phyloP scores from a whole-genome alignment of 92 coral and sea anemone genomes.

The Porites cylindrica region DNA sequence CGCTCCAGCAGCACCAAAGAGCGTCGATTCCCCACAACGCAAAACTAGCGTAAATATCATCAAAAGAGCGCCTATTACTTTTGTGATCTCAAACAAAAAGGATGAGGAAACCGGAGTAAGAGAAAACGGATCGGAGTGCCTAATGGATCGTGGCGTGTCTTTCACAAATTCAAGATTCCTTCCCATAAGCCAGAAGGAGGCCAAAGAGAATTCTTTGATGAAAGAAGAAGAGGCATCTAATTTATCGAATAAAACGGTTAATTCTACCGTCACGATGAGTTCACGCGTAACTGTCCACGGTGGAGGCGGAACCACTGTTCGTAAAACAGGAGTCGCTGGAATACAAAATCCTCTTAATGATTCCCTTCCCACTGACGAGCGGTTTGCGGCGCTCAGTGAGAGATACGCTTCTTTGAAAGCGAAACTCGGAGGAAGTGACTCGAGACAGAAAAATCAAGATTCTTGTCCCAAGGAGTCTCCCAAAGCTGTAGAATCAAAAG shows the following conservation, averaged over 20 bases:
- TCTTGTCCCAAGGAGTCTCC: background rate
- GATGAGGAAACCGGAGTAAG: background rate
- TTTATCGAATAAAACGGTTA: background rate
- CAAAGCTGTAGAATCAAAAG: too few species aligned
- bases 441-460: constrained; percentile 7
- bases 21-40: constrained; percentile 6
- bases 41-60: constrained; percentile 61
- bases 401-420: constrained; percentile 66
- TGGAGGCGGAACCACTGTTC: constrained; percentile 8
- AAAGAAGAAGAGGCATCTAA: constrained; percentile 14
- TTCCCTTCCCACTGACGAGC: constrained; percentile 58
- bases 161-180: constrained; percentile 27
- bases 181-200: constrained; percentile 29
- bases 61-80: constrained; percentile 40
- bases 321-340: constrained; percentile 3
- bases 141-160: background rate
- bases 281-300: constrained; percentile 16
- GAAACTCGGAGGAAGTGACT: constrained; percentile 28
- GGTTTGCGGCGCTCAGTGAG: constrained; percentile 80
- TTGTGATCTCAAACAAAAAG: constrained; percentile 36
- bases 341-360: constrained; percentile 9
- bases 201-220: constrained; percentile 19
- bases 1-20: constrained; percentile 6
- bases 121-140: background rate
- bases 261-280: constrained; percentile 32